Evolutionary conservation across 2,888 invertebrate genomes (phyloP).

Genomic region (Scaptomyza caliginosa): DNA sequence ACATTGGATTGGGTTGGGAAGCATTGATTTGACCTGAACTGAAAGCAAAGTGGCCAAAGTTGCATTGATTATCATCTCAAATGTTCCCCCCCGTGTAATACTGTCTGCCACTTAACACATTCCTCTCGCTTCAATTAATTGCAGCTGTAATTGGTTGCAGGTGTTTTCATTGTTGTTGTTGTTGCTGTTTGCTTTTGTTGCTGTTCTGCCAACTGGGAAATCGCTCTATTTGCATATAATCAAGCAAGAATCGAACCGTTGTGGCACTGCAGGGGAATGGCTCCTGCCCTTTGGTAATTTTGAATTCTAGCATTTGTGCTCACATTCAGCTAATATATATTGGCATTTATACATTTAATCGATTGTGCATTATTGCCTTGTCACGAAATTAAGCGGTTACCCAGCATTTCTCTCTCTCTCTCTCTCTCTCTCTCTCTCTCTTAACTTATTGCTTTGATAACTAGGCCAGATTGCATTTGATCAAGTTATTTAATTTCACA

Average conservation of each 20-base stretch:
- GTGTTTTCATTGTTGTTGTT: conserved; percentile 23
- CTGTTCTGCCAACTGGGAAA: conserved; percentile 27
- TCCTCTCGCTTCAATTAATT: conserved; percentile 61
- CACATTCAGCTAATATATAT: conserved; percentile 49
- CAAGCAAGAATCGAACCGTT: conserved; percentile 52
- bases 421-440: background rate
- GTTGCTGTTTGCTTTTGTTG: conserved; percentile 14
- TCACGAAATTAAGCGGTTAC: conserved; percentile 4
- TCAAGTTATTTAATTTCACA: background rate
- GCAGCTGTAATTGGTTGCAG: conserved; percentile 57
- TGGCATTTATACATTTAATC: conserved; percentile 39
- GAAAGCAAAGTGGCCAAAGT: conserved; percentile 9
- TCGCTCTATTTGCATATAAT: conserved; percentile 69
- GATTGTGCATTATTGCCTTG: conserved; percentile 16
- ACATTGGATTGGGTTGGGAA: conserved; percentile 44
- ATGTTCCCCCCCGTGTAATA: background rate
- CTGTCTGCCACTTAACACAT: conserved; percentile 14
- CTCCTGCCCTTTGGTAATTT: background rate
- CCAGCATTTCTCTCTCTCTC: background rate
- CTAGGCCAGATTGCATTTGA: background rate
- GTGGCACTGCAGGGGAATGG: background rate
- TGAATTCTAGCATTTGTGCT: conserved; percentile 22
- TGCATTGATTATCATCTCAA: conserved; percentile 7
- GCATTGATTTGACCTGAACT: conserved; percentile 60
- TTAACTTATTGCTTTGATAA: background rate